Evolutionary conservation across 1,140 invertebrate genomes (phyloP).

Genomic region (Drosophila persimilis): DNA sequence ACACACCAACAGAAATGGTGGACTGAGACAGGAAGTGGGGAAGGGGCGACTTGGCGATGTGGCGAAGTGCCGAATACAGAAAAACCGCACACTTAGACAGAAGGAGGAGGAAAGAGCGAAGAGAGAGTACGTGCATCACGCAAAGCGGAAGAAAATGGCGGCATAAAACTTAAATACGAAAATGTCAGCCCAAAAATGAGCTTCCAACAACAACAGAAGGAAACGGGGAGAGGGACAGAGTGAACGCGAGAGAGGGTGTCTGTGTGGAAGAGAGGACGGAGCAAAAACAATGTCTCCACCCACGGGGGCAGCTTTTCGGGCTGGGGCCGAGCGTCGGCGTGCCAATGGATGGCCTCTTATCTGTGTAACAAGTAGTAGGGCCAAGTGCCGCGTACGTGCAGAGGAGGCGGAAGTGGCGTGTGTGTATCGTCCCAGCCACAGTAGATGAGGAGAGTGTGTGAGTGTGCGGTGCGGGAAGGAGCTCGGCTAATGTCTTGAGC

Average conservation of each 20-base stretch:
- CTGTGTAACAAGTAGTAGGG: conserved; percentile 63
- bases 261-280: background rate
- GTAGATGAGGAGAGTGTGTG: background rate
- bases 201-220: conserved; percentile 51
- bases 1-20: background rate
- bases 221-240: background rate
- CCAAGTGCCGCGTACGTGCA: conserved; percentile 67
- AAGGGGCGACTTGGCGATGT: conserved; percentile 3
- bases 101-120: background rate
- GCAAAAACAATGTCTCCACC: conserved; percentile 13
- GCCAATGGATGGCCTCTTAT: conserved; percentile 18
- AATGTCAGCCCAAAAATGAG: conserved; percentile 60
- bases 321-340: conserved; percentile 9
- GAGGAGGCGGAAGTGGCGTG: conserved; percentile 70
- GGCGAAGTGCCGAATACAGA: background rate
- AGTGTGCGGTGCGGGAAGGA: background rate
- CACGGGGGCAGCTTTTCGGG: conserved; percentile 17
- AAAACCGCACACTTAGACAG: conserved; percentile 6
- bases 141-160: conserved; percentile 66
- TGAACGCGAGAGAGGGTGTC: too few relatives aligned
- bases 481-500: conserved; percentile 39
- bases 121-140: conserved; percentile 57
- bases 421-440: conserved; percentile 39
- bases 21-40: conserved; percentile 1
- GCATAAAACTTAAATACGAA: conserved; percentile 78